A percentile compares a stretch with the other conserved stretches of the same genome.
Conservation (phyloP, 2,888 invertebrate species). For the Thymelicus lineola region DNA sequence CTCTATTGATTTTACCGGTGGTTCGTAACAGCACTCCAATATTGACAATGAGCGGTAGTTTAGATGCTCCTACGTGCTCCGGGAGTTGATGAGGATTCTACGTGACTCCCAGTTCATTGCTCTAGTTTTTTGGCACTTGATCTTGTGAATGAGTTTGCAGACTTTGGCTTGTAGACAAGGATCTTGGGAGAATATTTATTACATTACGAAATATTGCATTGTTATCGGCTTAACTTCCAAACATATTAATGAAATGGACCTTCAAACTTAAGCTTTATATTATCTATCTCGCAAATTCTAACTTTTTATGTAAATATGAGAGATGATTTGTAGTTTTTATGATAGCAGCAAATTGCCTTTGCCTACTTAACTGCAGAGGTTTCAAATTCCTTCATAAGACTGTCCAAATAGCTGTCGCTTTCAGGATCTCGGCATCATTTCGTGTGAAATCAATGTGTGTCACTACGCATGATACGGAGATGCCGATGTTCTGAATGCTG, state of each 20-base stretch:
- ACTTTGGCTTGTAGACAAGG: slow-evolving; percentile 70
- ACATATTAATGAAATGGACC: slow-evolving; percentile 17
- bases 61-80: slow-evolving; percentile 78
- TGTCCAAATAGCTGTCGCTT: slow-evolving; percentile 33
- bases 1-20: slow-evolving; percentile 78
- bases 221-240: slow-evolving; percentile 10
- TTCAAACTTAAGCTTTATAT: slow-evolving; percentile 5
- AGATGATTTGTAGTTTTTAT: slow-evolving; percentile 1
- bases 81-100: slow-evolving; percentile 75
- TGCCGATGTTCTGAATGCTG: slow-evolving; percentile 65
- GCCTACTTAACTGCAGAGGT: not conserved
- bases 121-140: slow-evolving; percentile 80
- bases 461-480: slow-evolving; percentile 57
- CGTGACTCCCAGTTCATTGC: slow-evolving; percentile 82
- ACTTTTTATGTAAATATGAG: slow-evolving; percentile 7
- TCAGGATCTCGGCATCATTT: slow-evolving; percentile 44
- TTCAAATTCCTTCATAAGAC: not conserved
- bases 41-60: slow-evolving; percentile 84
- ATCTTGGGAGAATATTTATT: slow-evolving; percentile 66
- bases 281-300: not conserved
- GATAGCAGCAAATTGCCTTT: not conserved
- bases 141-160: slow-evolving; percentile 79
- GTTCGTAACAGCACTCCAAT: slow-evolving; percentile 75
- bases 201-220: slow-evolving; percentile 52
- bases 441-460: slow-evolving; percentile 63